Base-by-base conservation (phyloP, 1,140 invertebrate species). In the Ceratina calcarata region DNA sequence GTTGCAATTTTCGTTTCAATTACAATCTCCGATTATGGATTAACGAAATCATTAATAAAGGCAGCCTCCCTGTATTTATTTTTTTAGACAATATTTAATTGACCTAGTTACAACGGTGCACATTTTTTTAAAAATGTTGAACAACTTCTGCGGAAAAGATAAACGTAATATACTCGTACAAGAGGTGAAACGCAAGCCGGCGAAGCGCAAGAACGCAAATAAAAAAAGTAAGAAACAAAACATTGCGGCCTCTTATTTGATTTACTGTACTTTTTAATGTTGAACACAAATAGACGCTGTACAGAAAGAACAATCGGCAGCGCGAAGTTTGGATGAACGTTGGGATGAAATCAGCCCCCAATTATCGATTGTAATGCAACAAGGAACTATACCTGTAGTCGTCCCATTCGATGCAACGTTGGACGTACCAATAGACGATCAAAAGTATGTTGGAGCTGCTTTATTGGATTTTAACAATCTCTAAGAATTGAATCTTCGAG, bases 41-140 rank as follows among this genome's bases (percentile, higher is more conserved):
- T n/a, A n/a, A n/a, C n/a, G n/a, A n/a, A n/a, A n/a, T n/a, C n/a
- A n/a, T n/a, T n/a, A n/a, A n/a, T n/a, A n/a, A n/a, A n/a, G n/a
- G n/a, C n/a, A n/a, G n/a, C n/a, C n/a, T n/a, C n/a, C n/a, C n/a
- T n/a, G n/a, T n/a, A 13, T 13, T 57, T 57, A n/a, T 18, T n/a
- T 13, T 57, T 57, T 57, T 16, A 57, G n/a, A 57, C 55, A 57
- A 57, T n/a, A 57, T 57, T 57, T 57, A 13, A n/a, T 57, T 72
- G 98, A 99, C 93, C 93, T 99, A 16, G 93, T 98, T 16, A 96
- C 98, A 90, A 98, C 97, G 0, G 95, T 95, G 37, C 98, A 99
- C 93, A 93, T 99, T 78, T 99, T 99, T 91, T 90, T 99, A 64
- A 98, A 98, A 94, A 96, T 99, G 95, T 91, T 99, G 78, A 97